Evolutionary conservation across 2,113 vertebrate genomes (phyloP), one percentile per base, ranked within the genome.

Genomic region (Rhinoptilus africanus): DNA sequence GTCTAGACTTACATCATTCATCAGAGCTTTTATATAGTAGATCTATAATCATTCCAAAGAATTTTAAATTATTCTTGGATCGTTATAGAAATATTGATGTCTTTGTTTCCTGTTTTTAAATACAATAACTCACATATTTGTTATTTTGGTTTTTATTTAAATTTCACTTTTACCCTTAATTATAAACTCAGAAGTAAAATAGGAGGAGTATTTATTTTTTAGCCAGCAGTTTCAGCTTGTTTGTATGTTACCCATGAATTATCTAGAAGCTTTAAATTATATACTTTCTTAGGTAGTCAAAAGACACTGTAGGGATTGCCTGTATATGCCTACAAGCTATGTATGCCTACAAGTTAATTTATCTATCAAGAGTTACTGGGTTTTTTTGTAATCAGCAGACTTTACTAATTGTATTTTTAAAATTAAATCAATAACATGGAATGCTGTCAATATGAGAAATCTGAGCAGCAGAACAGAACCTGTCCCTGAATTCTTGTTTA

Each of bases 241-340:
- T 98, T 96, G 89, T 63, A 91, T 93, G 98, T 98, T 94, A 96
- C 94, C 92, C 94, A 92, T 87, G 95, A 97, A 97, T 98, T 98
- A 97, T 96, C 93, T 92, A 74, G 79, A 93, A 95, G 75, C 88
- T 96, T 97, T 96, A 98, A 98, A 97, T 98, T 95, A 97, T 93
- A 96, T 96, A 96, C 92, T 95, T 97, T 95, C 85, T 79, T 93
- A 97, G 83, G 91, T 92, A 97, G 84, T 94, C 83, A 96, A 88
- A 97, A 97, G 94, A 90, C 56, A 77, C 68, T 91, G 39, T 72
- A 93, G 54, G 39, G 53, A 86, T 95, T 96, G 81, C 81, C 45
- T 95, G 43, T 54, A 88, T 88, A 59, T 93, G 66, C 94, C 92
- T 96, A 92, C 71, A 75, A 94, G 71, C 20, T 96, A 48, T 22